phyloP scores from a whole-genome alignment of 1,140 invertebrate species.

The Thalassaphorura encarpata region DNA sequence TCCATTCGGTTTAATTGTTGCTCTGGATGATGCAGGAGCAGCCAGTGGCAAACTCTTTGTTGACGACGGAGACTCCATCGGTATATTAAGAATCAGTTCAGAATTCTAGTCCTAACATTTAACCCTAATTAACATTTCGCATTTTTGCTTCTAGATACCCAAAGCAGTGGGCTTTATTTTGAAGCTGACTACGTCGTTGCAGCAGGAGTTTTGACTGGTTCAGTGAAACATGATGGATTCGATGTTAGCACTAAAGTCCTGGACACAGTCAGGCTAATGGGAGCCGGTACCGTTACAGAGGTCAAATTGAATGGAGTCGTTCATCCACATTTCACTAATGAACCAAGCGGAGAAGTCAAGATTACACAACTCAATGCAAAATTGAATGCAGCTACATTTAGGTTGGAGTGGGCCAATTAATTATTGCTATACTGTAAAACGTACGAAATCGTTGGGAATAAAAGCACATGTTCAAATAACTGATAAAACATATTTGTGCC shows the following conservation, averaged over 20 bases:
- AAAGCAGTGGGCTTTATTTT: background rate
- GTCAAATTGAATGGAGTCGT: background rate
- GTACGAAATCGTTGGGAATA: too few species aligned
- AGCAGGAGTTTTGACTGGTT: background rate
- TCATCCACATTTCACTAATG: conserved; percentile 6
- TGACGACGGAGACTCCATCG: conserved; percentile 37
- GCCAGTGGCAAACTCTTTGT: conserved; percentile 37
- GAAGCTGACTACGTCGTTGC: background rate
- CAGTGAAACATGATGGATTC: background rate
- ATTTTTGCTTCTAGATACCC: background rate
- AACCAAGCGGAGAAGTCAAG: background rate
- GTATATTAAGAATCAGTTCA: too few species aligned
- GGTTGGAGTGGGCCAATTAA: background rate
- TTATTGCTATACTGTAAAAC: too few species aligned
- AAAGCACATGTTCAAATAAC: too few species aligned
- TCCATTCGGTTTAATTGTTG: conserved; percentile 36
- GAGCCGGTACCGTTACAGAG: background rate
- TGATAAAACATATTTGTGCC: too few species aligned
- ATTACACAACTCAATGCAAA: background rate
- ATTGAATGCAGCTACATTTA: background rate
- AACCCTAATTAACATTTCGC: background rate
- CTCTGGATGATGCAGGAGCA: conserved; percentile 32
- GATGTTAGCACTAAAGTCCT: background rate
- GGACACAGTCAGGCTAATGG: background rate
- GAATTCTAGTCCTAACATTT: background rate